Conservation (phyloP, 2,888 invertebrate genomes). For the Lasius platythorax region DNA sequence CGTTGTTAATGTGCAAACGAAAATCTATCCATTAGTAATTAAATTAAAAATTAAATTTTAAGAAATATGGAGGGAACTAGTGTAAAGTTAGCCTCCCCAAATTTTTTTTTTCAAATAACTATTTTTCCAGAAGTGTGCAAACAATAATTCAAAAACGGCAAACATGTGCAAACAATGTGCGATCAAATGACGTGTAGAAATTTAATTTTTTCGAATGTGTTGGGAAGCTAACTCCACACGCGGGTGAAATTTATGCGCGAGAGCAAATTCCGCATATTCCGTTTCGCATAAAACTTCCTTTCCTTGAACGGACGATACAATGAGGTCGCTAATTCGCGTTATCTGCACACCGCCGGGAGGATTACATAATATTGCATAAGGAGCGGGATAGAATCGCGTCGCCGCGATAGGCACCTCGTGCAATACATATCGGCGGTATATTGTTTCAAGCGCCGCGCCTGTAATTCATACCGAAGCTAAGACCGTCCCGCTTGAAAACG, state of each 20-base stretch:
- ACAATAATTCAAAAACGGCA: too few species aligned
- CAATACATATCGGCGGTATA: constrained; percentile 73
- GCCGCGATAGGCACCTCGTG: constrained; percentile 58
- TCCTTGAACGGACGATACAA: constrained; percentile 54
- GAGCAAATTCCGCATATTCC: not conserved
- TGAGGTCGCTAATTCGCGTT: constrained; percentile 64
- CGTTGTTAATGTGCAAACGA: too few species aligned
- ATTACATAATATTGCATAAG: constrained; percentile 68
- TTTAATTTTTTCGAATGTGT: not conserved
- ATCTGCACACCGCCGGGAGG: constrained; percentile 52
- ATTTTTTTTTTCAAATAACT: too few species aligned
- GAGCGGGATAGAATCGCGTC: constrained; percentile 17
- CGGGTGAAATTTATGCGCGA: not conserved
- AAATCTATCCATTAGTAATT: too few species aligned
- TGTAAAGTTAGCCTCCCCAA: too few species aligned
- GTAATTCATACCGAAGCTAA: constrained; percentile 77
- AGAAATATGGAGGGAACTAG: too few species aligned
- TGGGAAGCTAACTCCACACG: not conserved
- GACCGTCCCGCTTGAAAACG: constrained; percentile 67
- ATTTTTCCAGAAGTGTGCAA: too few species aligned
- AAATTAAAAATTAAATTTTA: too few species aligned
- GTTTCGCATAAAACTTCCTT: constrained; percentile 50
- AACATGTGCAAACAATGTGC: not conserved
- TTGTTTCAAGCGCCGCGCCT: constrained; percentile 77
- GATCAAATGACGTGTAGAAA: not conserved